Conservation (phyloP, 2,113 vertebrate genomes). For the Pogonocichla stellata region DNA sequence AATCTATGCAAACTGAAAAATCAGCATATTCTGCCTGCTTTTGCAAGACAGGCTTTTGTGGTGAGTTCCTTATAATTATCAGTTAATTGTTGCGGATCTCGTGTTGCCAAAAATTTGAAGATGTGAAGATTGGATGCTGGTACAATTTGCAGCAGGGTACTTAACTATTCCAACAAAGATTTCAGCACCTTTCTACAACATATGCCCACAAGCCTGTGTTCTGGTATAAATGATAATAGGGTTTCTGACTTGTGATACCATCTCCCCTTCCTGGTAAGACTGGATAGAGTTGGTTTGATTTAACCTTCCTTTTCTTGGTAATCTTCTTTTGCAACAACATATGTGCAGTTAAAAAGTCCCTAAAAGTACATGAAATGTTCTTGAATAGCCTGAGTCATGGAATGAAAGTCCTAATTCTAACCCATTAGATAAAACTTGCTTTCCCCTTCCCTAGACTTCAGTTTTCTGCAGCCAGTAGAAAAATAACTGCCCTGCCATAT, state of each 20-base stretch:
- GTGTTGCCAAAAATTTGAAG: conserved; percentile 11
- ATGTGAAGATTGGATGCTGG: not conserved
- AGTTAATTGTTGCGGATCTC: not conserved
- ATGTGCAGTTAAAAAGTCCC: not conserved
- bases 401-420: not conserved
- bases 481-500: not conserved
- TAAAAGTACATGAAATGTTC: not conserved
- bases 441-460: not conserved
- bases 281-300: not conserved
- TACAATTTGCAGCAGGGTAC: not conserved
- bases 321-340: not conserved
- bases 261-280: not conserved
- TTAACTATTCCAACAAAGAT: not conserved
- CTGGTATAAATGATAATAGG: not conserved
- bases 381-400: not conserved
- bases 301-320: not conserved
- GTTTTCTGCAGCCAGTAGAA: not conserved
- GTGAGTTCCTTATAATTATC: conserved; percentile 28
- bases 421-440: not conserved
- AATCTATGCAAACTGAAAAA: conserved; percentile 22
- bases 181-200: not conserved
- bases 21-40: conserved; percentile 16
- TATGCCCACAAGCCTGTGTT: not conserved
- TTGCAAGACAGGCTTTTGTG: conserved; percentile 19
- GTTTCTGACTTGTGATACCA: not conserved